These are phyloP conservation scores for Abramis brama DNA, from an alignment of 2,113 vertebrate species.

Conservation along the genomic window DNA sequence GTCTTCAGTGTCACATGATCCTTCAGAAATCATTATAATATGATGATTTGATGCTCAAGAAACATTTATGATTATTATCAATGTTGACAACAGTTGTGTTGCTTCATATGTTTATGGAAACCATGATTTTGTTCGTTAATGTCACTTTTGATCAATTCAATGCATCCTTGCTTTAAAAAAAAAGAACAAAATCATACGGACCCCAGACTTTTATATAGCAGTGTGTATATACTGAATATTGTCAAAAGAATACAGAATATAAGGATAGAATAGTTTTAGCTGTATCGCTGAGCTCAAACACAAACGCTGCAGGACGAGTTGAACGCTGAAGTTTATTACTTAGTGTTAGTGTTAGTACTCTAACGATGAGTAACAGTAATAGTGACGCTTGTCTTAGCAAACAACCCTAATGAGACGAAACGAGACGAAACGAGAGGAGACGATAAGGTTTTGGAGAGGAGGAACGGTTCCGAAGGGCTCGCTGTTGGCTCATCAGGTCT, in stretches of 20 bases:
- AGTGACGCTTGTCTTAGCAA: conserved; percentile 19
- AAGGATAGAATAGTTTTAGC: neutral
- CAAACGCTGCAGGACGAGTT: neutral
- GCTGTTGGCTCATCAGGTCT: conserved; percentile 47
- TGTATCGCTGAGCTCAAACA: neutral
- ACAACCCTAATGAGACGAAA: conserved; percentile 5
- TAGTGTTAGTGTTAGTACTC: neutral
- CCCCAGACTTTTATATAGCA: too few relatives aligned
- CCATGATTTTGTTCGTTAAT: neutral
- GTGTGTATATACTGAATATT: neutral
- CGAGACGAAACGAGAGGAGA: neutral
- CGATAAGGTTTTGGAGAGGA: neutral
- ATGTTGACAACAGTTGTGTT: neutral
- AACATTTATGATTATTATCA: neutral
- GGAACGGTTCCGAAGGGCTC: neutral
- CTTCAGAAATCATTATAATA: neutral
- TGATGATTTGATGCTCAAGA: neutral
- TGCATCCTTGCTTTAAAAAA: neutral
- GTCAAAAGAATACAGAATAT: neutral
- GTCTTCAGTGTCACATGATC: neutral
- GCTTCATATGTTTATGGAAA: neutral
- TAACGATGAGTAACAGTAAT: conserved; percentile 5
- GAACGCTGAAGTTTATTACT: neutral
- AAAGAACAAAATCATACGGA: neutral
- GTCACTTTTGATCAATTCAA: neutral